Evolutionary conservation across 2,797 vertebrate species (phyloP).

Genomic region (Odontamblyopus rebecca): DNA sequence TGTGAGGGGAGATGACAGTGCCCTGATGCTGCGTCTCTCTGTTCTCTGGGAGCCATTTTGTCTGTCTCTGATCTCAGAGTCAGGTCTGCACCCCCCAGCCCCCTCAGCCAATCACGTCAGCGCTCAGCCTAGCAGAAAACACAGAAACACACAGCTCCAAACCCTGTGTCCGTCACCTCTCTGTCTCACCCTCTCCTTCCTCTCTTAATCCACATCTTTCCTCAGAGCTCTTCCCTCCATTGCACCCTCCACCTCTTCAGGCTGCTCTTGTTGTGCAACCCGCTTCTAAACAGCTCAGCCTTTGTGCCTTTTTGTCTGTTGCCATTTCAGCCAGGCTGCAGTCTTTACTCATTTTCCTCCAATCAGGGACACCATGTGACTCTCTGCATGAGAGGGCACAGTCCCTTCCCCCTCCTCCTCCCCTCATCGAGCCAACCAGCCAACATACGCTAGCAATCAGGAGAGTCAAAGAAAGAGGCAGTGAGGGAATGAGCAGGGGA

Average conservation of each 20-base stretch:
- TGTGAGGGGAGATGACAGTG: slow-evolving; percentile 73
- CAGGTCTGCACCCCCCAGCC: slow-evolving; percentile 61
- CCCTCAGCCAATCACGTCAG: slow-evolving; percentile 73
- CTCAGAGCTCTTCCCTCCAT: slow-evolving; percentile 44
- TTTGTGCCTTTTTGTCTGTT: slow-evolving; percentile 77
- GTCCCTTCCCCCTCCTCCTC: slow-evolving; percentile 64
- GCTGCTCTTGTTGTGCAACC: slow-evolving; percentile 70
- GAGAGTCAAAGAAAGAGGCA: slow-evolving; percentile 59
- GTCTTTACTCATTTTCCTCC: slow-evolving; percentile 79
- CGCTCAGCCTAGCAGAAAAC: slow-evolving; percentile 75
- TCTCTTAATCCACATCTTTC: slow-evolving; percentile 58
- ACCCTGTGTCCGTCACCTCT: slow-evolving; percentile 10
- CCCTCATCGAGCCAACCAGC: slow-evolving; percentile 40
- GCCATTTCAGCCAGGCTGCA: slow-evolving; percentile 76
- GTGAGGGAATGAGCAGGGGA: slow-evolving; percentile 23
- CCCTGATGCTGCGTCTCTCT: slow-evolving; percentile 74
- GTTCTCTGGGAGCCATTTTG: slow-evolving; percentile 79
- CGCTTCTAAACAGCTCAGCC: slow-evolving; percentile 72
- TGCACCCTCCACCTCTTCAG: slow-evolving; percentile 48
- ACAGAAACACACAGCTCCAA: slow-evolving; percentile 66
- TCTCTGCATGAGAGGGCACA: slow-evolving; percentile 79
- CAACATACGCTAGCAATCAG: slow-evolving; percentile 75
- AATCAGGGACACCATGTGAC: slow-evolving; percentile 80
- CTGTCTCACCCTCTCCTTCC: slow-evolving; percentile 34
- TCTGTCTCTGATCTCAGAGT: slow-evolving; percentile 79